Evolutionary conservation across 2,797 vertebrate genomes (phyloP), one percentile per base, ranked within the genome.

Genomic region (Valencia hispanica): DNA sequence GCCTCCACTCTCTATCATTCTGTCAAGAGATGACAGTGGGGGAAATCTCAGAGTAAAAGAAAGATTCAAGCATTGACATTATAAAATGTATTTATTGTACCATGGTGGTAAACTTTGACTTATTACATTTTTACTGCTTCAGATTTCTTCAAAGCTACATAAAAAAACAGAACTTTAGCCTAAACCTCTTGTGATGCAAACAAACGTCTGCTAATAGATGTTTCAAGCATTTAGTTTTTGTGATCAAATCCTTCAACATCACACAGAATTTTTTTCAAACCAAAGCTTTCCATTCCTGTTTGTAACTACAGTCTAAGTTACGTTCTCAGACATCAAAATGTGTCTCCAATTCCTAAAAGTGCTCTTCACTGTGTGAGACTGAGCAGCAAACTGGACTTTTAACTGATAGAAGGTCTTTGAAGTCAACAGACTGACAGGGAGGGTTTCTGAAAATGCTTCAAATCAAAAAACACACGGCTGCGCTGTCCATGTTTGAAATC

Each of bases 31-130:
- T 70, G 53, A 41, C 39, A 66, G 63, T 66, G 11, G 39, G 32
- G 36, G 63, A 15, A 41, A 66, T 41, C 63, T 41, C 39, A 94
- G 94, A 93, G 94, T 95, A 70, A 1, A 27, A 95, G 94, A 96
- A 95, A 94, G 93, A 91, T 92, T 94, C 91, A 14, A 65, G 76
- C 48, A 47, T 36, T 68, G 32, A 47, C 20, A 74, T 66, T 66
- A n/a, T 66, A 15, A 25, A 66, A 66, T n/a, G 63, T 41, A 39
- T 66, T 66, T n/a, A 66, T n/a, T 17, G 36, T 41, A 39, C 10
- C 22, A 41, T 20, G 17, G 17, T 36, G 59, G 32, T 36, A 34
- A 63, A 36, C 18, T 14, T n/a, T 25, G 20, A 39, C 61, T 47
- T 59, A 30, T 57, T 45, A 57, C 22, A 22, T 39, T 25, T 47